Base-by-base conservation (phyloP, 2,888 invertebrate species). In the Saturnia pavonia region DNA sequence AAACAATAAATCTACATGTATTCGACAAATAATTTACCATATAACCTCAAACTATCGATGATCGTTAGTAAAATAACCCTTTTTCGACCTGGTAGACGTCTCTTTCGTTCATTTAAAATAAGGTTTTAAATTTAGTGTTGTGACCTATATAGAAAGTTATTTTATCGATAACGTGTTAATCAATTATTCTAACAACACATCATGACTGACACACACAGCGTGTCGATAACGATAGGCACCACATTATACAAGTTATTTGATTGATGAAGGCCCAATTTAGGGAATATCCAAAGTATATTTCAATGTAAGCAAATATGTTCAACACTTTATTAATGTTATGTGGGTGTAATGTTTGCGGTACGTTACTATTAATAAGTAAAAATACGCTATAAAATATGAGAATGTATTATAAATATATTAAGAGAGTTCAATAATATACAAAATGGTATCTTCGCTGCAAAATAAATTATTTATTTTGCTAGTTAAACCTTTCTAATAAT, bases 151-250 rank as follows among this genome's bases (percentile, higher is more conserved):
- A 3, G 25, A 11, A 27, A 60, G 57, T 60, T 60, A 60, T 60
- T 60, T 60, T 60, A 60, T 27, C 57, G 27, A 27, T 25, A 60
- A 22, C 54, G 27, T 60, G 57, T 60, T 60, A 60, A 27, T 60
- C 57, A 60, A 60, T 60, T 60, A 60, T 60, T 60, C 27, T 27
- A 25, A 60, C 27, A 60, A 60, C 14, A 60, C 25, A 60, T 27
- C 27, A 60, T 60, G 57, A 60, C 57, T 60, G 57, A 12, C 43
- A 60, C 57, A 57, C 25, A 27, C 27, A 60, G 27, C 57, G 27
- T 60, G 57, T 27, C 57, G 57, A 27, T 60, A 60, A 60, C 27
- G 57, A 60, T 60, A 60, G 57, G 57, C 27, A 27, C 57, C 25
- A 60, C 57, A 25, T 27, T 27, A 60, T 60, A 60, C 27, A 60